Evolutionary conservation across 1,140 invertebrate species (phyloP).

Genomic region (Andricus grossulariae): DNA sequence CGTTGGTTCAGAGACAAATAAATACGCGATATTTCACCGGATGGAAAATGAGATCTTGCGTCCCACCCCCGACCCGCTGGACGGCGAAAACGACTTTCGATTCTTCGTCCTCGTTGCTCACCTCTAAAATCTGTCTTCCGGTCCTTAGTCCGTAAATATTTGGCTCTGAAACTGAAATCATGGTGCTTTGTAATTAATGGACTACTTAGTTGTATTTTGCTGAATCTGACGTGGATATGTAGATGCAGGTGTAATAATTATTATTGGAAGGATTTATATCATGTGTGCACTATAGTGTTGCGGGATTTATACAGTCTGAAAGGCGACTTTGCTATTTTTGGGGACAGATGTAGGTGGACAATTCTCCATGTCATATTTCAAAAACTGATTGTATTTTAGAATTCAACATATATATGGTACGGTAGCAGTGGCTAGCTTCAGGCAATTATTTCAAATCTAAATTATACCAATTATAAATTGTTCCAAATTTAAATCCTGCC

Average conservation of each 20-base stretch:
- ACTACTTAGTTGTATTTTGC: slow-evolving; percentile 26
- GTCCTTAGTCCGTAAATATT: slow-evolving; percentile 53
- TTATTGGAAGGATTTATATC: slow-evolving; percentile 28
- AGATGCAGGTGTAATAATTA: slow-evolving; percentile 10
- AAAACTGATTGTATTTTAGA: background rate
- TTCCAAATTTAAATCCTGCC: too few species aligned
- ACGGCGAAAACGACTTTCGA: slow-evolving; percentile 60
- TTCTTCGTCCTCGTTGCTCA: slow-evolving; percentile 59
- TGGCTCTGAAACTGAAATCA: slow-evolving; percentile 36
- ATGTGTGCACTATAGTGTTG: slow-evolving; percentile 23
- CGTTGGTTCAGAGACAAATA: slow-evolving; percentile 62
- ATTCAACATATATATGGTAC: too few species aligned
- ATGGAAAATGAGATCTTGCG: slow-evolving; percentile 57
- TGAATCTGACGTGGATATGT: slow-evolving; percentile 8
- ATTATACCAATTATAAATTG: too few species aligned
- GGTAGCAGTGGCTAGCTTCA: too few species aligned
- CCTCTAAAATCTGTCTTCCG: slow-evolving; percentile 48
- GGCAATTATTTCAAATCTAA: too few species aligned
- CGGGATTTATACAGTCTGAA: slow-evolving; percentile 23
- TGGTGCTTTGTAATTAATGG: slow-evolving; percentile 15
- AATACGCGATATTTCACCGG: slow-evolving; percentile 64
- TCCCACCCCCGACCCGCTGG: slow-evolving; percentile 46
- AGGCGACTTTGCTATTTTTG: slow-evolving; percentile 5
- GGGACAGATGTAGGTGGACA: slow-evolving; percentile 9
- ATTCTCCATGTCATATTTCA: slow-evolving; percentile 10